Evolutionary conservation across 92 coral and sea anemone species (phyloP), one percentile per base, ranked within the genome.

Genomic region (Plumapathes pennacea): DNA sequence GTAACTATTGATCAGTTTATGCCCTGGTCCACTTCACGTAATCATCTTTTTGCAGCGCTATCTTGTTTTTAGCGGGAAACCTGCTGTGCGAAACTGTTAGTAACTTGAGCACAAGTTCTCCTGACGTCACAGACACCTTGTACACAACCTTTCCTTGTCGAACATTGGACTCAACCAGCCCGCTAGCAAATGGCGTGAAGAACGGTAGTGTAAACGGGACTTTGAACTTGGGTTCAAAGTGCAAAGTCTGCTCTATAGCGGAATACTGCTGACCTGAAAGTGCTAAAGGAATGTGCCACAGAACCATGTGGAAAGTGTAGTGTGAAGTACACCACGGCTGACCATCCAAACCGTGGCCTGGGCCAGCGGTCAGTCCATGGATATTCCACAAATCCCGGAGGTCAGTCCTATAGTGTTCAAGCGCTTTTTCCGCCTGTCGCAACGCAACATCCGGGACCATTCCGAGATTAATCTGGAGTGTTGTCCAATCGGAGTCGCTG

Each of bases 321-420:
- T 88, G 96, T 0, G 96, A 88, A 0, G 96, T 88, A 32, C 96
- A 88, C 96, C 96, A 88, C 3, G 96, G 96, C 32, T 72, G 96
- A 34, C 96, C 96, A 45, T 83, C 86, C 13, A 88, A 61, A 33
- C 90, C 86, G 41, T 83, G 78, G 12, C 90, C 96, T 38, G 62
- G 67, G 34, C 96, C 96, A 45, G 96, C 88, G 48, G 96, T 88
- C 57, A 88, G 64, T 13, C 96, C 96, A 58, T 88, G 96, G 32
- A 88, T 72, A 40, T 88, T 88, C 96, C 96, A 88, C 12, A 83
- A 45, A 51, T 88, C 96, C 28, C 83, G 82, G 2, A 88, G 84
- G 20, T 69, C 41, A 23, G 60, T 67, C 40, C 96, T 75, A 61
- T 88, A 88, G 47, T 88, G 96, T 5, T 82, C 76, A 12, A 88